Evolutionary conservation across 2,113 vertebrate genomes (phyloP), one percentile per base, ranked within the genome.

Genomic region (Ammodytes marinus): DNA sequence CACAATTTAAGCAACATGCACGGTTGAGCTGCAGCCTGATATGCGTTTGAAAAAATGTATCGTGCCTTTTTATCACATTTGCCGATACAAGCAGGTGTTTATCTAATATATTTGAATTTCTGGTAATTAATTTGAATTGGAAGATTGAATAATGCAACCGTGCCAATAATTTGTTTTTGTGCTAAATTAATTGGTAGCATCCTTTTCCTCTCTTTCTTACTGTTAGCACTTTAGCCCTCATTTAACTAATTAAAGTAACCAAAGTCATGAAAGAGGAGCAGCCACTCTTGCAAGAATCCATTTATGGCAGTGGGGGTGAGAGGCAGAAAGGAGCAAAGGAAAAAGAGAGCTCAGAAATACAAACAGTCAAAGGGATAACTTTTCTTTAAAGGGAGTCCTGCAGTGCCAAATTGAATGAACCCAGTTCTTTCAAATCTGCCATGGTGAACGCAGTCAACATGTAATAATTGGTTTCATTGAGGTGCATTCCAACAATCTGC

Each of bases 391-490:
- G 97, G 96, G 97, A 97, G 95, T 98, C 98, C 98, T 95, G 98
- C 95, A 94, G 97, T 97, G 98, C 96, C 96, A 96, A 97, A 97
- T 97, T 99, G 97, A 99, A 99, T 99, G 97, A 98, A 97, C 96
- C 97, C 97, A 97, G 97, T 97, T 97, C 98, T 97, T 97, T 97
- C 96, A 97, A 96, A 97, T 97, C 96, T 98, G 97, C 97, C 98
- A 99, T 99, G 98, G 98, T 98, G 97, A 99, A 97, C 97, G 97
- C 97, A 99, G 97, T 99, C 97, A 99, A 99, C 98, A 99, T 99
- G 97, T 99, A 98, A 99, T 99, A 99, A 99, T 99, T 99, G 98
- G 97, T 97, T 98, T 99, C 98, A 99, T 97, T 99, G 97, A 98
- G 97, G 97, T 95, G 97, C 98, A 99, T 99, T 99, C 98, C 97